Evolutionary conservation across 2,888 invertebrate species (phyloP).

Genomic region (Conchocele bisecta): DNA sequence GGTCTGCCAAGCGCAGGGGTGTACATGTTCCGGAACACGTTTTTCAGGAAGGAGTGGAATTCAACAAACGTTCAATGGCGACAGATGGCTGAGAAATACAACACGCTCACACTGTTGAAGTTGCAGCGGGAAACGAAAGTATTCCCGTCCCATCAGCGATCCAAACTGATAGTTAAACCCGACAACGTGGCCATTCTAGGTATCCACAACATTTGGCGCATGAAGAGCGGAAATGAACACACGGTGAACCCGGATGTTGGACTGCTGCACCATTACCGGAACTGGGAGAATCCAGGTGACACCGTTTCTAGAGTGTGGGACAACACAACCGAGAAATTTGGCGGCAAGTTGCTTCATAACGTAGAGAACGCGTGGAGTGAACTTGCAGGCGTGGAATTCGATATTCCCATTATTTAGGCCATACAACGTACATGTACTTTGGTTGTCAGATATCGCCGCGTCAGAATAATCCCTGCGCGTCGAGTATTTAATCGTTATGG

Average conservation of each 20-base stretch:
- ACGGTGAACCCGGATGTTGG: constrained; percentile 42
- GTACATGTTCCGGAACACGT: constrained; percentile 63
- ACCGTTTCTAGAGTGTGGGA: constrained; percentile 31
- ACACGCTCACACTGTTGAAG: constrained; percentile 65
- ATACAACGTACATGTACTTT: no score
- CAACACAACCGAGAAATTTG: constrained; percentile 43
- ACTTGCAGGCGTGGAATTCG: no score
- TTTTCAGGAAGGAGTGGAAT: constrained; percentile 72
- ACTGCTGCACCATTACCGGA: constrained; percentile 71
- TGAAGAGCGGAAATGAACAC: constrained; percentile 11
- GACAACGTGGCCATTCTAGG: constrained; percentile 57
- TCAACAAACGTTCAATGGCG: constrained; percentile 40
- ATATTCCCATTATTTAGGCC: no score
- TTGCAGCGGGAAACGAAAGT: constrained; percentile 59
- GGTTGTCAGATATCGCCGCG: no score
- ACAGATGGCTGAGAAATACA: constrained; percentile 52
- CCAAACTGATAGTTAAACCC: constrained; percentile 72
- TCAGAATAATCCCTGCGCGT: no score
- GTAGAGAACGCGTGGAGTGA: constrained; percentile 44
- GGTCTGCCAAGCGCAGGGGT: constrained; percentile 3
- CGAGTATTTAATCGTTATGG: no score
- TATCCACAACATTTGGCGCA: constrained; percentile 66
- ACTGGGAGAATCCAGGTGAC: constrained; percentile 61
- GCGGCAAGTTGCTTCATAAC: constrained; percentile 43
- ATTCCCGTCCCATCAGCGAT: constrained; percentile 51